phyloP scores from a whole-genome alignment of 2,113 vertebrate species.

The Forbesichthys agassizii region DNA sequence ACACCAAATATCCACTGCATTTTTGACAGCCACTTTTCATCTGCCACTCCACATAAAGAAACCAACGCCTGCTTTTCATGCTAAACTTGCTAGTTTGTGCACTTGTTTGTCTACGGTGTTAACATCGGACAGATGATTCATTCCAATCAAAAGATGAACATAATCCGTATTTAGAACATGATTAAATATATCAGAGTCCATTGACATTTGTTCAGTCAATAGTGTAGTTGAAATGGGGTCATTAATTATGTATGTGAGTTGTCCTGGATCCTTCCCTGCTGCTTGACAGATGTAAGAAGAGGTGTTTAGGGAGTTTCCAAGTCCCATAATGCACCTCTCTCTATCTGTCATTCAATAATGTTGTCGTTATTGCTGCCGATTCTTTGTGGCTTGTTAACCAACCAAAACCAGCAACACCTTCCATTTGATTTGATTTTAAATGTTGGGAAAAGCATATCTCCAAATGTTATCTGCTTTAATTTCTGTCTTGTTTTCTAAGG shows the following conservation, averaged over 20 bases:
- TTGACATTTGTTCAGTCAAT: conserved; percentile 99
- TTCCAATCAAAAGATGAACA: conserved; percentile 94
- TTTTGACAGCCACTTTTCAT: conserved; percentile 68
- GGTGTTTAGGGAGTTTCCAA: conserved; percentile 87
- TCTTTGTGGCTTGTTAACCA: background rate
- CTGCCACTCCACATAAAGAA: conserved; percentile 67
- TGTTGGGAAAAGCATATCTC: too few relatives aligned
- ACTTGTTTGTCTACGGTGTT: background rate
- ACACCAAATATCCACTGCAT: conserved; percentile 66
- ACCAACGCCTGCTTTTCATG: conserved; percentile 8
- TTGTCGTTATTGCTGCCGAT: background rate
- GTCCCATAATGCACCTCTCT: conserved; percentile 75
- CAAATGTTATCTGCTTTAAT: too few relatives aligned
- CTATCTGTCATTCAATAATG: background rate
- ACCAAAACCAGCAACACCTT: too few relatives aligned
- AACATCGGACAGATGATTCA: conserved; percentile 86
- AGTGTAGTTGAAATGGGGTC: conserved; percentile 98
- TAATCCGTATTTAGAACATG: conserved; percentile 98
- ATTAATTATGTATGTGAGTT: conserved; percentile 98
- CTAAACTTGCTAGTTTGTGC: background rate
- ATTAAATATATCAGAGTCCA: conserved; percentile 98
- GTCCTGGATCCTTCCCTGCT: conserved; percentile 75
- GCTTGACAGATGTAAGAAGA: conserved; percentile 85
- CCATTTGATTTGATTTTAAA: too few relatives aligned
- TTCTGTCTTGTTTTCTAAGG: too few relatives aligned